phyloP scores from a whole-genome alignment of 1,140 invertebrate species.

The Danaus plexippus region DNA sequence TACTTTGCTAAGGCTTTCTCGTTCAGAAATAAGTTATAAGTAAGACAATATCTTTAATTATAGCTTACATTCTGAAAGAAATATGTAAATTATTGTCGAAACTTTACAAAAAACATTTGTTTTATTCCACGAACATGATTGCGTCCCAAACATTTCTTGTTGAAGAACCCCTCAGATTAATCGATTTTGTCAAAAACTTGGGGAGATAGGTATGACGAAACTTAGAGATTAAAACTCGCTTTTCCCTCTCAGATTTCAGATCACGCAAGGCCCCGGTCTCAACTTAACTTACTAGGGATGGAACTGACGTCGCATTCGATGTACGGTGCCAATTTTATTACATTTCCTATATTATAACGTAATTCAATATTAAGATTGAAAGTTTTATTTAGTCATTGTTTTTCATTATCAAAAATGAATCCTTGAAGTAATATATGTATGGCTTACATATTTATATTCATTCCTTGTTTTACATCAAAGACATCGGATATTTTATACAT shows the following conservation, averaged over 20 bases:
- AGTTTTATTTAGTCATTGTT: slow-evolving; percentile 9
- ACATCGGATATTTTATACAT: no score
- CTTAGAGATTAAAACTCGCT: slow-evolving; percentile 30
- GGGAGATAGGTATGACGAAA: slow-evolving; percentile 25
- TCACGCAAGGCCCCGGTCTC: slow-evolving; percentile 23
- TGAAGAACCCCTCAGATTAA: slow-evolving; percentile 11
- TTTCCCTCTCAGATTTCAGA: slow-evolving; percentile 27
- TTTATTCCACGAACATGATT: no score
- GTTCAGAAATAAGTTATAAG: no score
- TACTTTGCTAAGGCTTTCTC: no score
- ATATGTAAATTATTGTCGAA: no score
- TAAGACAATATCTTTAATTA: no score
- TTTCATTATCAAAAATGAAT: neutral
- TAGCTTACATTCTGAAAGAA: no score
- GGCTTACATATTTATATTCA: neutral
- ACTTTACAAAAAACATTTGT: no score
- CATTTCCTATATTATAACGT: neutral
- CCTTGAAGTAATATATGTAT: neutral
- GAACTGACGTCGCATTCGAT: slow-evolving; percentile 11
- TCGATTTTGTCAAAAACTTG: slow-evolving; percentile 23
- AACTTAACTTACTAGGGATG: slow-evolving; percentile 18
- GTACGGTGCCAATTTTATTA: slow-evolving; percentile 17
- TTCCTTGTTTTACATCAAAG: slow-evolving; percentile 3
- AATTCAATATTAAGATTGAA: slow-evolving; percentile 2
- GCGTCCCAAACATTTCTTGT: no score